Base-by-base conservation (phyloP, 2,888 invertebrate genomes). In the Hybos culiciformis region DNA sequence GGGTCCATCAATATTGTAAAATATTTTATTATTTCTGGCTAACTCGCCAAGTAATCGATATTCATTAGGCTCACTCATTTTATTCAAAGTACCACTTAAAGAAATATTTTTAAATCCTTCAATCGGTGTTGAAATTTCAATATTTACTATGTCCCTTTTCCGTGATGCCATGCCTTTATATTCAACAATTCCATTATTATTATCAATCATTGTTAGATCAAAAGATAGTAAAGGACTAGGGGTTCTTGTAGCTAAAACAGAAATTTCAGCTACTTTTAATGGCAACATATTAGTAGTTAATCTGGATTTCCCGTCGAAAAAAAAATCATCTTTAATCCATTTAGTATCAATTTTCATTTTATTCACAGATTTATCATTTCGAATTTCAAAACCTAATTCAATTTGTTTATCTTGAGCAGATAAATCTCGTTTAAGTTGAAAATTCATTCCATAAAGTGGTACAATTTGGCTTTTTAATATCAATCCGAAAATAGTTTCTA, bases 351-450 rank as follows among this genome's bases (percentile, higher is more conserved):
- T 20, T 19, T 36, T 36, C 50, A 75, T 75, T 56, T 71, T 73
- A 50, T 71, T 75, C 24, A 68, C 58, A 9, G 68, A 70, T 4
- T 68, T 65, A 12, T 75, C 72, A 47, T 77, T 73, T 3, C 68
- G 67, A 17, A 78, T 67, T 39, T 74, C 73, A 36, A 82, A 71
- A 11, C 74, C 74, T 3, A 80, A 71, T 21, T 76, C 76, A 1
- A 84, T 55, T 3, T 69, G 63, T 48, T 78, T 82, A 51, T 81
- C 80, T 0, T 68, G 61, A 1, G 73, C 73, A 0, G 77, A 75
- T 48, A 80, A 78, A 53, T 83, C 78, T 52, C 81, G 82, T 52
- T 77, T 80, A 36, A 79, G 73, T 50, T 72, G 70, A 53, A 80
- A 67, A 51, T 73, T 73, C 18, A 78, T 76, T 48, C 70, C 73